phyloP scores from a whole-genome alignment of 1,140 invertebrate genomes.

The Drosophila kurseongensis region DNA sequence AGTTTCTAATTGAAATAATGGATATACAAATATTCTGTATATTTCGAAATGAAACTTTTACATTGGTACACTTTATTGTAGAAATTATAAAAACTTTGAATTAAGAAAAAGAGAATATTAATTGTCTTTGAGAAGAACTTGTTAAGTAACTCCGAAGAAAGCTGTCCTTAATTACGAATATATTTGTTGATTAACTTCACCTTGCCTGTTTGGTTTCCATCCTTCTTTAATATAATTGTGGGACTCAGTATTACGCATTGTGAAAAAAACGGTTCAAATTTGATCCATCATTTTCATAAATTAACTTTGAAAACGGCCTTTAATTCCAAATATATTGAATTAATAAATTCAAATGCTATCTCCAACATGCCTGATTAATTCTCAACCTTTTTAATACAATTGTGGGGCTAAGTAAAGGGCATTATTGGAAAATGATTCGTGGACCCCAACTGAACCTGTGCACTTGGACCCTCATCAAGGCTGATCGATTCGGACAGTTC shows the following conservation, averaged over 20 bases:
- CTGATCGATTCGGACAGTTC: slow-evolving; percentile 51
- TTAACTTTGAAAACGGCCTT: too few species aligned
- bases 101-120: too few species aligned
- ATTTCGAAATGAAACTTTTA: too few species aligned
- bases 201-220: neutral
- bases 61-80: too few species aligned
- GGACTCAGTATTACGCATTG: neutral
- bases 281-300: too few species aligned
- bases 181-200: neutral
- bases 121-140: too few species aligned
- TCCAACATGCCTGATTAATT: neutral
- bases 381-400: slow-evolving; percentile 8
- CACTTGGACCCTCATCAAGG: slow-evolving; percentile 42
- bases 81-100: too few species aligned
- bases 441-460: slow-evolving; percentile 1
- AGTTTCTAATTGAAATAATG: too few species aligned
- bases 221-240: slow-evolving; percentile 7
- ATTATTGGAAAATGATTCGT: neutral
- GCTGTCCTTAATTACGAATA: neutral
- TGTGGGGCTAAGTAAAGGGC: neutral
- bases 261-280: neutral
- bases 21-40: too few species aligned
- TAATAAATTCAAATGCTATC: neutral
- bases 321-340: neutral
- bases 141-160: too few species aligned